Evolutionary conservation across 2,888 invertebrate genomes (phyloP).

Genomic region (Drosophila planitibia): DNA sequence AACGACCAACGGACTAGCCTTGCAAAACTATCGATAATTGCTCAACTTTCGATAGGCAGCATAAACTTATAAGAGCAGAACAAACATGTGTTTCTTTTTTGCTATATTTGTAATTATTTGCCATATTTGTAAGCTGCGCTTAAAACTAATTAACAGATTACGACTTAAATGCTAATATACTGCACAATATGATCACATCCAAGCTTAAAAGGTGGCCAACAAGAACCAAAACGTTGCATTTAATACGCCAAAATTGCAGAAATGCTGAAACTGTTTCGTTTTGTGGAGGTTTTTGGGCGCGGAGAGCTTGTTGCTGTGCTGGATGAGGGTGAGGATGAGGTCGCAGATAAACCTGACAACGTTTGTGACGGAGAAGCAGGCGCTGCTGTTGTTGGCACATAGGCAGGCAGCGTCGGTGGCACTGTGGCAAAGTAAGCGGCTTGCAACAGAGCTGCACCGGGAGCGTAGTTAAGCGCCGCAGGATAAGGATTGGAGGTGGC

Average conservation of each 20-base stretch:
- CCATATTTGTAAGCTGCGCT: conserved; percentile 32
- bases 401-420: conserved; percentile 42
- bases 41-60: conserved; percentile 12
- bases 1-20: neutral
- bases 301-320: conserved; percentile 37
- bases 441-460: conserved; percentile 43
- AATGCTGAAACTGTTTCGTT: conserved; percentile 84
- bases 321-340: conserved; percentile 7
- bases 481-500: conserved; percentile 19
- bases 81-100: neutral
- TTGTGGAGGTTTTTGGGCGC: conserved; percentile 58
- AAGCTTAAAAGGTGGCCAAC: conserved; percentile 17
- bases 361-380: neutral
- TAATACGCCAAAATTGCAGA: conserved; percentile 84
- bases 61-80: neutral
- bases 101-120: conserved; percentile 6
- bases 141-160: conserved; percentile 58
- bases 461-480: conserved; percentile 36
- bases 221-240: conserved; percentile 1
- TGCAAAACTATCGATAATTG: conserved; percentile 25
- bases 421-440: conserved; percentile 70
- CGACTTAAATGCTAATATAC: conserved; percentile 50
- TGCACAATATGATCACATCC: conserved; percentile 75
- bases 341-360: neutral
- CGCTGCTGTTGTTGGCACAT: conserved; percentile 28